phyloP scores from a whole-genome alignment of 2,113 vertebrate species.

The Rhombomys opimus region DNA sequence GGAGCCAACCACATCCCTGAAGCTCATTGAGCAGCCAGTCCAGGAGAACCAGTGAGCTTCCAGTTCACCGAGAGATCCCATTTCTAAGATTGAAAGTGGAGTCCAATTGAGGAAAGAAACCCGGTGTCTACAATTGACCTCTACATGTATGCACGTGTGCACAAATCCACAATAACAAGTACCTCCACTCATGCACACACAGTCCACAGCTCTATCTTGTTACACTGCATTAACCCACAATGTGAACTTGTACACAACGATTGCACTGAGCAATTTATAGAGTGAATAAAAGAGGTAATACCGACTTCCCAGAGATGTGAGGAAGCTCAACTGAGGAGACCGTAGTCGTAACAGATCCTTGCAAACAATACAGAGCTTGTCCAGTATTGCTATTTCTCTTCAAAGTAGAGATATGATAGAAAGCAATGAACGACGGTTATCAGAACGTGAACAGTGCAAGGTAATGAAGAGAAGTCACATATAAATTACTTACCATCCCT shows the following conservation, averaged over 20 bases:
- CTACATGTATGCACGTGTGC: too few relatives aligned
- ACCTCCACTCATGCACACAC: too few relatives aligned
- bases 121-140: background rate
- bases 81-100: background rate
- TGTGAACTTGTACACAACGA: background rate
- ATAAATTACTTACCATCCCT: background rate
- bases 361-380: background rate
- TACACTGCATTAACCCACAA: background rate
- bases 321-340: background rate
- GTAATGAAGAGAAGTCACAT: constrained; percentile 14
- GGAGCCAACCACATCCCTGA: background rate
- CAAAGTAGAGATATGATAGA: constrained; percentile 40
- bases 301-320: background rate
- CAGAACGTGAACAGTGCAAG: background rate
- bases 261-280: background rate
- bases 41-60: background rate
- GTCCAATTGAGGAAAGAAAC: background rate
- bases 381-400: constrained; percentile 11
- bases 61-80: background rate
- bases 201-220: background rate
- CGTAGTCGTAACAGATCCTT: background rate
- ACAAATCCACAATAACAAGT: background rate
- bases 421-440: background rate
- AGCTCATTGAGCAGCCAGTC: background rate
- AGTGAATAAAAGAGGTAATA: background rate